Evolutionary conservation across 2,888 invertebrate species (phyloP).

Genomic region (Helobdella robusta): DNA sequence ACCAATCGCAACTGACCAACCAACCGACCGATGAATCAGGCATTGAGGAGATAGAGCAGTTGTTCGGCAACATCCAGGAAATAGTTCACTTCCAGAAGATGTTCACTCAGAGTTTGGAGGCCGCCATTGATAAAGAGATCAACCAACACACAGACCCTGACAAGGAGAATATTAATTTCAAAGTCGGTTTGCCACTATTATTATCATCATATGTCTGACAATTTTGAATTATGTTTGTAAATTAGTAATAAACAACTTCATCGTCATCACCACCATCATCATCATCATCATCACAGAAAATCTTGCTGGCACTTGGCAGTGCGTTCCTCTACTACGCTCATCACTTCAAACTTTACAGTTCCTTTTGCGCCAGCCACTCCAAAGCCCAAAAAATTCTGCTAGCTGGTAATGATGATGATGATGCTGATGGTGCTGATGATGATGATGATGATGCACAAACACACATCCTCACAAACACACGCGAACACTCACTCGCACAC

Average conservation of each 20-base stretch:
- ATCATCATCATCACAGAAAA: conserved; percentile 60
- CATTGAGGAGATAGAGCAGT: conserved; percentile 85
- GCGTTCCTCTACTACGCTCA: conserved; percentile 94
- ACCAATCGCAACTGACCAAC: no score
- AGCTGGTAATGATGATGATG: conserved; percentile 88
- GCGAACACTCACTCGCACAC: neutral
- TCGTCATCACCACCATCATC: neutral
- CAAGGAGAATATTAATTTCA: conserved; percentile 22
- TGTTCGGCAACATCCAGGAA: conserved; percentile 94
- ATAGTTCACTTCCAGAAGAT: conserved; percentile 92
- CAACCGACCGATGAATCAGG: no score
- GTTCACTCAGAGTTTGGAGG: conserved; percentile 70
- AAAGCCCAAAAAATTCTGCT: conserved; percentile 95
- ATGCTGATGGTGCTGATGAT: no score
- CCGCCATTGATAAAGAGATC: conserved; percentile 64
- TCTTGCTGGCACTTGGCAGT: conserved; percentile 86
- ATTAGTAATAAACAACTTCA: no score
- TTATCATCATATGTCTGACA: no score
- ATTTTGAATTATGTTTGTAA: no score
- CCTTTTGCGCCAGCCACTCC: conserved; percentile 96
- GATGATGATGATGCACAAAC: neutral
- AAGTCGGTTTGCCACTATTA: neutral
- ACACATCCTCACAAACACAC: neutral
- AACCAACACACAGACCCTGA: conserved; percentile 56
- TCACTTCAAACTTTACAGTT: conserved; percentile 96